These are phyloP conservation scores for Tuta absoluta DNA, from an alignment of 2,888 invertebrate species.

Conservation along the genomic window DNA sequence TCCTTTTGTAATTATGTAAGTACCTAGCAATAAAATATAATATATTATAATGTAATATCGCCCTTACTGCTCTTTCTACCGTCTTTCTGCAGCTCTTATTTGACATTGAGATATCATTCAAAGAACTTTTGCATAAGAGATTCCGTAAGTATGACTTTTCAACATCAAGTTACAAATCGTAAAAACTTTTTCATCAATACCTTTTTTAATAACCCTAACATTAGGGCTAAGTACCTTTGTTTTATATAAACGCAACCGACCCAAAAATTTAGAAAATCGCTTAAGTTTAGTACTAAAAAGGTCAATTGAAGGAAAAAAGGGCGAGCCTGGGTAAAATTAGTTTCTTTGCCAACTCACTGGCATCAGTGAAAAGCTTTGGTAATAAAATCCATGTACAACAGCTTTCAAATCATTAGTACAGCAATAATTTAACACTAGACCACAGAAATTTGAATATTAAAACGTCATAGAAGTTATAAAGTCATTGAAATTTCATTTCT, in stretches of 20 bases:
- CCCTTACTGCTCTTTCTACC: no score
- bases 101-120: no score
- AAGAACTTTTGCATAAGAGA: neutral
- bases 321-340: neutral
- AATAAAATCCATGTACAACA: slow-evolving; percentile 19
- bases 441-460: slow-evolving; percentile 6
- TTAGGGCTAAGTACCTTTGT: neutral
- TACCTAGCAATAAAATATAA: neutral
- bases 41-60: no score
- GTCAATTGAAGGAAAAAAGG: slow-evolving; percentile 7
- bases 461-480: neutral
- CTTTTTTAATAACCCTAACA: no score
- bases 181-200: neutral
- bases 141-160: neutral
- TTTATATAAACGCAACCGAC: neutral
- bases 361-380: slow-evolving; percentile 3
- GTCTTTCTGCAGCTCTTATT: no score
- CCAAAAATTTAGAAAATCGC: neutral
- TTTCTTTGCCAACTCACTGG: slow-evolving; percentile 1
- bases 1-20: neutral
- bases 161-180: neutral
- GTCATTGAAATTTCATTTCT: no score
- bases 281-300: neutral
- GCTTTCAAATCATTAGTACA: slow-evolving; percentile 14
- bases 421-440: slow-evolving; percentile 8